phyloP scores from a whole-genome alignment of 2,113 vertebrate genomes.

The Leucosticte australis region DNA sequence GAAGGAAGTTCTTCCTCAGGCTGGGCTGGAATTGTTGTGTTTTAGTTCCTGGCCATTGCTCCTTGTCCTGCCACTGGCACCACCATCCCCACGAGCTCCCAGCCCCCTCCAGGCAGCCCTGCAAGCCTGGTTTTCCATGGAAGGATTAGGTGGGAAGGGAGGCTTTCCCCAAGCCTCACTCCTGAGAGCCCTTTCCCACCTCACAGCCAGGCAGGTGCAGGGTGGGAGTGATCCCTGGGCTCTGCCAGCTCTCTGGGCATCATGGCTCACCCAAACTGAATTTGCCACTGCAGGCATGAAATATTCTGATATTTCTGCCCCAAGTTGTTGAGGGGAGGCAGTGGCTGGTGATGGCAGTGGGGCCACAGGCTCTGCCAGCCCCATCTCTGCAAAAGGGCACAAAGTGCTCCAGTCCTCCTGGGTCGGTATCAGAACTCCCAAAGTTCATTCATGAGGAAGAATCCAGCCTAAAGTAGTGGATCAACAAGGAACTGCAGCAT shows the following conservation, averaged over 20 bases:
- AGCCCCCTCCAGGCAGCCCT: neutral
- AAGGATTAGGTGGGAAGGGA: neutral
- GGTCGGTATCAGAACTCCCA: neutral
- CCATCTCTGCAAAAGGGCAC: neutral
- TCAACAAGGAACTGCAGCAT: neutral
- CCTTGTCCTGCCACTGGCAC: neutral
- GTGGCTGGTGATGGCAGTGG: fast-evolving
- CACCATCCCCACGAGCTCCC: neutral
- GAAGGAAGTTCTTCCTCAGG: neutral
- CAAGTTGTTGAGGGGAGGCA: neutral
- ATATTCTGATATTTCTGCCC: neutral
- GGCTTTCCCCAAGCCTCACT: neutral
- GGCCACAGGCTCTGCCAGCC: neutral
- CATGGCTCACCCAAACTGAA: fast-evolving
- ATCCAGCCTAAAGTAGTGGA: neutral
- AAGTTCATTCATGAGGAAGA: neutral
- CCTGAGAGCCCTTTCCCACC: neutral
- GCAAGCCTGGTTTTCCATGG: neutral
- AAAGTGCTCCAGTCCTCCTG: neutral
- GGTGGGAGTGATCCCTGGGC: neutral
- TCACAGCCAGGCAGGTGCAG: neutral
- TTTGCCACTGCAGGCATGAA: neutral
- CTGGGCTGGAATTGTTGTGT: neutral
- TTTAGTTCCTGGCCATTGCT: neutral
- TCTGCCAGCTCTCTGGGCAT: neutral